Base-by-base conservation (phyloP, 2,797 vertebrate species). In the Helarctos malayanus region DNA sequence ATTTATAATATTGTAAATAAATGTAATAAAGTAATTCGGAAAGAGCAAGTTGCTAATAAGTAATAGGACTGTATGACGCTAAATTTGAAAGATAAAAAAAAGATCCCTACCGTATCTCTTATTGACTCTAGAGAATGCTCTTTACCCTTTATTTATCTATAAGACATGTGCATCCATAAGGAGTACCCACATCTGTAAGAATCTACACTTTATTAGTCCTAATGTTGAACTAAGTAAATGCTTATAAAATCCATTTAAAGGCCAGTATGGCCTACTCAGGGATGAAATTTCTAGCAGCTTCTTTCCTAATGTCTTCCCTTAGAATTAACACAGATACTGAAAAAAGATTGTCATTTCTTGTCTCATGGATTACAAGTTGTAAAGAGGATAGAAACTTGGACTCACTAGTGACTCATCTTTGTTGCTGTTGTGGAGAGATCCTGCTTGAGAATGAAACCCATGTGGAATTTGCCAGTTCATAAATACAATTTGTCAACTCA, bases 1-100 rank as follows among this genome's bases (percentile, higher is more conserved):
- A 84, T 52, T 94, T 91, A 41, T 91, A 89, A n/a, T 65, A 69
- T 83, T 83, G 91, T 79, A 61, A 82, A 82, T 86, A 41, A 84
- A 79, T 82, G 13, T 61, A 68, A 49, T 52, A 23, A 93, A 19
- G 7, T 90, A 92, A 86, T 41, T 94, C 41, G 61, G 49, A 89
- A 95, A 78, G 41, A 89, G 35, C 25, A 92, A 92, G 82, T 16
- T 63, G 3, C 27, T 88, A 5, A 38, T 83, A 93, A 81, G 90
- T 82, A 73, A 83, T 76, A 47, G 0, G 2, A 88, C 41, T 73
- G 29, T 63, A 1, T 75, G n/a, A 52, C 75, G 63, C 52, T 83
- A 85, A 57, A 78, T 95, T 94, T 90, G 52, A 81, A 56, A 89
- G 27, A 65, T 54, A 82, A 82, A 94, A 84, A 75, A 15, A 59